Evolutionary conservation across 2,888 invertebrate genomes (phyloP).

Genomic region (Perizoma flavofasciatum): DNA sequence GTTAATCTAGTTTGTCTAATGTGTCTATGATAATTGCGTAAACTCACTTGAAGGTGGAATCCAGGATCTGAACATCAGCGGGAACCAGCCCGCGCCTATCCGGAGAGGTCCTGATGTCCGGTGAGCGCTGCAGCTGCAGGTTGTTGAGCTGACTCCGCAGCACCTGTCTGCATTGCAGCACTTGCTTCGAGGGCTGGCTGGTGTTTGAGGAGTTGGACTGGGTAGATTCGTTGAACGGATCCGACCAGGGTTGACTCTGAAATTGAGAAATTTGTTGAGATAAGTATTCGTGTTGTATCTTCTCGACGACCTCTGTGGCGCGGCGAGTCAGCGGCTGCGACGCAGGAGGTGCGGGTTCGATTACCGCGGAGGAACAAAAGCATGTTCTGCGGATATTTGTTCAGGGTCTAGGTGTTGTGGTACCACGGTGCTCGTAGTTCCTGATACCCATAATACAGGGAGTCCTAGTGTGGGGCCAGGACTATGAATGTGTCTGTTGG

Average conservation of each 20-base stretch:
- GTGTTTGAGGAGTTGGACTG: conserved; percentile 69
- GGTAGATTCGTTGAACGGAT: conserved; percentile 67
- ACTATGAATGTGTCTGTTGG: too few species aligned
- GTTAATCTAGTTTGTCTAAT: too few species aligned
- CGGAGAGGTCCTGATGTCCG: conserved; percentile 4
- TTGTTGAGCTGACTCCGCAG: conserved; percentile 64
- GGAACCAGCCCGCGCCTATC: conserved; percentile 58
- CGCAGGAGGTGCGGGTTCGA: too few species aligned
- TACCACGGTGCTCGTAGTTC: too few species aligned
- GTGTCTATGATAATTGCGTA: neutral
- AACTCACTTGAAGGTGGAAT: conserved; percentile 74
- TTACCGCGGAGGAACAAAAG: too few species aligned
- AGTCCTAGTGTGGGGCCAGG: too few species aligned
- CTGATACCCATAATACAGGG: too few species aligned
- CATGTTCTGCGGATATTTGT: too few species aligned
- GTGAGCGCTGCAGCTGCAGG: conserved; percentile 42
- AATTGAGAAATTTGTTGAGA: conserved; percentile 4
- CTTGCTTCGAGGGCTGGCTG: conserved; percentile 74
- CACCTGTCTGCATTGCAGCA: conserved; percentile 67
- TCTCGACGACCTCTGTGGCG: too few species aligned
- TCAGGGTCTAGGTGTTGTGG: too few species aligned
- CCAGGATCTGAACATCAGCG: conserved; percentile 68
- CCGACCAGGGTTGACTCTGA: conserved; percentile 50
- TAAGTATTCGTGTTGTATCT: too few species aligned
- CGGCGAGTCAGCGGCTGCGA: too few species aligned